Conservation (phyloP, 2,113 vertebrate species). For the Grus americana region DNA sequence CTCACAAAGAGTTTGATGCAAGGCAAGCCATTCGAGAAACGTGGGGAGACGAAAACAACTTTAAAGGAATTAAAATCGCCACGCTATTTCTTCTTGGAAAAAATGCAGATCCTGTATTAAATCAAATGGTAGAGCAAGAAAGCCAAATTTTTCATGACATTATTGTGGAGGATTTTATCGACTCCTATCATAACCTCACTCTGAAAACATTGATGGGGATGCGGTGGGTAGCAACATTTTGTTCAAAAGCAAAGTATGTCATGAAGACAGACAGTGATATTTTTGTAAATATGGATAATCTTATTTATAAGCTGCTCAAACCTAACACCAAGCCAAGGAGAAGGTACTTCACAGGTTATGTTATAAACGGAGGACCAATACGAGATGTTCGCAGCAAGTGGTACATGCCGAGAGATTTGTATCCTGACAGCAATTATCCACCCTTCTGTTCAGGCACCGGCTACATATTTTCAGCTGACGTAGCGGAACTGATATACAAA, state of each 20-base stretch:
- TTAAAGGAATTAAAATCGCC: slow-evolving; percentile 88
- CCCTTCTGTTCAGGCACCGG: slow-evolving; percentile 98
- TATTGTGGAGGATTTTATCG: slow-evolving; percentile 95
- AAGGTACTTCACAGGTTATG: slow-evolving; percentile 95
- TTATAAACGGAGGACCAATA: slow-evolving; percentile 96
- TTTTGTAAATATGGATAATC: slow-evolving; percentile 99
- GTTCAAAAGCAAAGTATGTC: slow-evolving; percentile 95
- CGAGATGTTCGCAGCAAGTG: slow-evolving; percentile 98
- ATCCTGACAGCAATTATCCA: slow-evolving; percentile 95
- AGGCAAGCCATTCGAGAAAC: slow-evolving; percentile 97
- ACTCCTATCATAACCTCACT: slow-evolving; percentile 98
- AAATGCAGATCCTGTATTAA: slow-evolving; percentile 88
- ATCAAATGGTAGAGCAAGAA: slow-evolving; percentile 99
- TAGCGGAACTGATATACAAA: slow-evolving; percentile 97
- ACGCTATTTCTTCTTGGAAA: slow-evolving; percentile 94
- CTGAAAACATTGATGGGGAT: slow-evolving; percentile 98
- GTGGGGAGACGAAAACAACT: slow-evolving; percentile 96
- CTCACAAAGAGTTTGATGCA: slow-evolving; percentile 97
- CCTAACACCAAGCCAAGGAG: slow-evolving; percentile 93
- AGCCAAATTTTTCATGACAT: slow-evolving; percentile 99
- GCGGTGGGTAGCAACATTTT: slow-evolving; percentile 96
- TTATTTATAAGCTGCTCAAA: slow-evolving; percentile 96
- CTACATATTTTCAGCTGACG: slow-evolving; percentile 96
- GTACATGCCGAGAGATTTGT: slow-evolving; percentile 98
- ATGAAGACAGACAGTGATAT: slow-evolving; percentile 99